Conservation (phyloP, 2,113 vertebrate species). For the Actenoides lindsayi region DNA sequence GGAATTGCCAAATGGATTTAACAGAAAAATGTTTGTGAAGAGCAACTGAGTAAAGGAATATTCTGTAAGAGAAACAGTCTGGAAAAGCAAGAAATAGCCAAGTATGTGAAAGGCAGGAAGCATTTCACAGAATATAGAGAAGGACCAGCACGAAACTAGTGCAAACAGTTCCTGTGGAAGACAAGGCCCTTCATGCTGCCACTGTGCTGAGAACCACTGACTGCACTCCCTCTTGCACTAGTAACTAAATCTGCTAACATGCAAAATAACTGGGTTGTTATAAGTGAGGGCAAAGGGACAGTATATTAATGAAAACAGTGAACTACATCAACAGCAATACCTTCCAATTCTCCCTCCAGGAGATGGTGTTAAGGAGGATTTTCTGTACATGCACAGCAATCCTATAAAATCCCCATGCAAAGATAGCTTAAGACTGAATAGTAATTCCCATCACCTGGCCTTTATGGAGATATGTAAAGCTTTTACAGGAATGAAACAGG, state of each 20-base stretch:
- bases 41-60: neutral
- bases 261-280: neutral
- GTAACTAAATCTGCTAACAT: neutral
- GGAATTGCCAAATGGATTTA: conserved; percentile 1
- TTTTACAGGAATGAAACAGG: neutral
- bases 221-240: neutral
- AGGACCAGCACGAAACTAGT: neutral
- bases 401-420: neutral
- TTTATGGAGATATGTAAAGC: neutral
- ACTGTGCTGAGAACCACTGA: neutral
- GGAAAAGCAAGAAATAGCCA: neutral
- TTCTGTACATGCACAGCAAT: neutral
- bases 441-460: neutral
- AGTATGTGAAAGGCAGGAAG: neutral
- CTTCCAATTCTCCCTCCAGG: neutral
- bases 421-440: neutral
- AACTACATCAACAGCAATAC: neutral
- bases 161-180: neutral
- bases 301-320: neutral
- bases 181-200: neutral
- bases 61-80: neutral
- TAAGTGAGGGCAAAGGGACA: neutral
- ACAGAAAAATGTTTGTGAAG: neutral
- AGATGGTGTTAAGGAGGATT: neutral
- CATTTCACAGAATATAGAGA: neutral